Conservation (phyloP, 2,888 invertebrate species). For the Scaptomyza reducta region DNA sequence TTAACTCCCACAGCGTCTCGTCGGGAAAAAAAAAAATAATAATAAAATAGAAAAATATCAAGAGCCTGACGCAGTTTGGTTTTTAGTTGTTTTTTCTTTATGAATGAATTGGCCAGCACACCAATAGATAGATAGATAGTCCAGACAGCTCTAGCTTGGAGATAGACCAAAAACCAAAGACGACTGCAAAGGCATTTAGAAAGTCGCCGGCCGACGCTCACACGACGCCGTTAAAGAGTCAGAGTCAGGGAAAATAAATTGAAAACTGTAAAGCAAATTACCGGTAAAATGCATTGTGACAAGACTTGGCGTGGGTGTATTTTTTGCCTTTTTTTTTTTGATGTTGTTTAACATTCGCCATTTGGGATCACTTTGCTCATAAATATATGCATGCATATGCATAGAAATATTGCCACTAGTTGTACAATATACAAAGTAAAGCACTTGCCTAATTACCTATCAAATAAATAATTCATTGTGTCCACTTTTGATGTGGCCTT, state of each 20-base stretch:
- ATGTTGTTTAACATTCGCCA: conserved; percentile 19
- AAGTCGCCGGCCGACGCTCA: conserved; percentile 71
- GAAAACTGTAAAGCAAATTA: conserved; percentile 78
- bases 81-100: conserved; percentile 23
- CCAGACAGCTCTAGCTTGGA: conserved; percentile 47
- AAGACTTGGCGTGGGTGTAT: conserved; percentile 72
- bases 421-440: not conserved
- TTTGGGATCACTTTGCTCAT: conserved; percentile 29
- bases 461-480: conserved; percentile 35
- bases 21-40: conserved; percentile 31
- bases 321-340: conserved; percentile 2
- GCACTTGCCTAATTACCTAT: conserved; percentile 39
- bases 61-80: conserved; percentile 35
- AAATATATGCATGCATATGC: not conserved
- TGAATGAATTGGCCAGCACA: conserved; percentile 71
- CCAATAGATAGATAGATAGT: conserved; percentile 62
- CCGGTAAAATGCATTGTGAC: conserved; percentile 78
- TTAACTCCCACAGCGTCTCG: conserved; percentile 49
- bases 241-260: conserved; percentile 72
- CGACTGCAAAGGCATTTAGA: conserved; percentile 69
- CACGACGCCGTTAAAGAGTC: conserved; percentile 59
- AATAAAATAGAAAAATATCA: conserved; percentile 11
- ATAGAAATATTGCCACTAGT: conserved; percentile 12
- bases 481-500: not conserved
- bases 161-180: conserved; percentile 46